phyloP scores from a whole-genome alignment of 2,888 invertebrate genomes.

The Lasiommata megera region DNA sequence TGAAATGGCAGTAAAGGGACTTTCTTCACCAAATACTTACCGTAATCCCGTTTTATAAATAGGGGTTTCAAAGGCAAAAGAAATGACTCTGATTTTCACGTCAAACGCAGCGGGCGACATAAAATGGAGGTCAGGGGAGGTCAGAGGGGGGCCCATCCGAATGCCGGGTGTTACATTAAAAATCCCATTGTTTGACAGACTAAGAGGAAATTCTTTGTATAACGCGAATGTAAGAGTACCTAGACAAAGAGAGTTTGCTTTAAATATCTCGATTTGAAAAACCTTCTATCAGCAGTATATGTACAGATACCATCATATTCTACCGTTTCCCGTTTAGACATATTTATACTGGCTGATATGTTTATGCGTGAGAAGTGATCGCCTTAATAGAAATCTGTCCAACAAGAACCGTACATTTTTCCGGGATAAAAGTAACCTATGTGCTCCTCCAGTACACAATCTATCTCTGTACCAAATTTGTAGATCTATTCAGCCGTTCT shows the following conservation, averaged over 20 bases:
- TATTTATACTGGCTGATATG: too few species aligned
- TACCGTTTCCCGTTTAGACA: too few species aligned
- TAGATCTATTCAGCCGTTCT: too few species aligned
- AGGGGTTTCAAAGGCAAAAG: conserved; percentile 16
- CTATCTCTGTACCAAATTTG: too few species aligned
- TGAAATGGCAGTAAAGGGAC: neutral
- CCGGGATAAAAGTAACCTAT: too few species aligned
- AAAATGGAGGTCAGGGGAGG: conserved; percentile 26
- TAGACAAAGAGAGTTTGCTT: neutral
- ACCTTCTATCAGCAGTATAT: too few species aligned
- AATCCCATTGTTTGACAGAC: conserved; percentile 33
- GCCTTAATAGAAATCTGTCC: too few species aligned
- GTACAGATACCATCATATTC: too few species aligned
- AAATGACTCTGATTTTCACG: conserved; percentile 41
- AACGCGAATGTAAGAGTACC: conserved; percentile 9
- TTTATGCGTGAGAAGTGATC: too few species aligned
- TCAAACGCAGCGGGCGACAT: conserved; percentile 42
- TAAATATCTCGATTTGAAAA: neutral
- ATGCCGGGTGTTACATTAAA: conserved; percentile 38
- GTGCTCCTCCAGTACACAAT: too few species aligned
- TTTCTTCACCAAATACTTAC: neutral
- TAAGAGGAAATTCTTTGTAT: conserved; percentile 24
- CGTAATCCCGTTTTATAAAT: conserved; percentile 4
- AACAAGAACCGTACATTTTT: too few species aligned
- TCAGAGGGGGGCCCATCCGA: too few species aligned